phyloP scores from a whole-genome alignment of 92 coral and sea anemone species.

The Parazoanthus swiftii region DNA sequence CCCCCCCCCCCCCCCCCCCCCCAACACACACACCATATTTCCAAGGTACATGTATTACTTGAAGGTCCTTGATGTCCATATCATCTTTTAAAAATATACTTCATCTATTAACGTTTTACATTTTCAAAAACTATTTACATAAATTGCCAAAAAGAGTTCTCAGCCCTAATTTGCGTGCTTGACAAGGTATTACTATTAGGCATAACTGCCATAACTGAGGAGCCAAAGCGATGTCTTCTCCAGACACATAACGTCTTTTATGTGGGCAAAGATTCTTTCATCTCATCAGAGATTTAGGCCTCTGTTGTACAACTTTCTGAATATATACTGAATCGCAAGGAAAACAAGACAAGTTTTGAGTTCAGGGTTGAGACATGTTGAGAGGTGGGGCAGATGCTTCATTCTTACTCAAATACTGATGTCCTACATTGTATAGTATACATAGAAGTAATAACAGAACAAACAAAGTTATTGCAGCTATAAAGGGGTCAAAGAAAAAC shows the following conservation, averaged over 20 bases:
- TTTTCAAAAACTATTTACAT: too few species aligned
- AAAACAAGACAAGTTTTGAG: background rate
- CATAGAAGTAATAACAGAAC: too few species aligned
- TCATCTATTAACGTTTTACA: too few species aligned
- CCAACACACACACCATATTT: too few species aligned
- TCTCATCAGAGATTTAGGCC: background rate
- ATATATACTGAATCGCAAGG: background rate
- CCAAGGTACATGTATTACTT: too few species aligned
- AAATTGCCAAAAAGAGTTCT: too few species aligned
- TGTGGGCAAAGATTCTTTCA: background rate
- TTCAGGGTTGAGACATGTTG: background rate
- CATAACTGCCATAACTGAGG: background rate
- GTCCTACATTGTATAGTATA: too few species aligned
- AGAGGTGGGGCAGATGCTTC: background rate
- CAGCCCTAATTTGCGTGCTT: background rate
- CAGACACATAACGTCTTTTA: background rate
- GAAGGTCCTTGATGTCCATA: too few species aligned
- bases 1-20: too few species aligned
- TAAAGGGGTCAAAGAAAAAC: background rate
- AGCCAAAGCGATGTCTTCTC: constrained; percentile 24
- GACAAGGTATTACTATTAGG: background rate
- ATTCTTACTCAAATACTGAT: too few species aligned
- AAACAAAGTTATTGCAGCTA: background rate
- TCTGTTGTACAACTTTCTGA: background rate
- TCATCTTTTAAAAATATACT: too few species aligned